A percentile compares a stretch with the other conserved stretches of the same genome.
phyloP scores from a whole-genome alignment of 2,888 invertebrate species.

The Agapetus fuscipes region DNA sequence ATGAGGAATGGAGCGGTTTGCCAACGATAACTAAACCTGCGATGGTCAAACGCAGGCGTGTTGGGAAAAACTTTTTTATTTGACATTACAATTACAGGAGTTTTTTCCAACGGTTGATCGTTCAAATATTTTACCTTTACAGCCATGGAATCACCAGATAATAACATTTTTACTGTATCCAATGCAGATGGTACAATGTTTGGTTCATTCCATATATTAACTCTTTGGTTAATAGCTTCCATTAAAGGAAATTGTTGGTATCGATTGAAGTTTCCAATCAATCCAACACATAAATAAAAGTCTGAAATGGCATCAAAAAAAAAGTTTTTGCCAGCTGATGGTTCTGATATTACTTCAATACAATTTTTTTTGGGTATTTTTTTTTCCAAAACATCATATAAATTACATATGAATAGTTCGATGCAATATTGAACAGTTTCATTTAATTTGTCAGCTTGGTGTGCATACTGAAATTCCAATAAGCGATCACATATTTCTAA shows the following conservation, averaged over 20 bases:
- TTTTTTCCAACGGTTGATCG: background rate
- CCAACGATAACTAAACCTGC: background rate
- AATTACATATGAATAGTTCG: background rate
- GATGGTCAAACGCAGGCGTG: background rate
- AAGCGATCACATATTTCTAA: too few species aligned
- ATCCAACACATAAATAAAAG: slow-evolving; percentile 6
- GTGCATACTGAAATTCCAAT: background rate
- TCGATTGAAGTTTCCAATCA: slow-evolving; percentile 6
- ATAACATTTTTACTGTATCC: slow-evolving; percentile 11
- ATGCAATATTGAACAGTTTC: background rate
- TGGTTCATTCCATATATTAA: slow-evolving; percentile 11
- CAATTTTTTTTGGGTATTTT: background rate
- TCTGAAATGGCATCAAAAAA: slow-evolving; percentile 7
- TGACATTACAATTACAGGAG: background rate
- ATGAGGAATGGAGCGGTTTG: background rate
- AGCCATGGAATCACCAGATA: slow-evolving; percentile 6
- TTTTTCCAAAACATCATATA: slow-evolving; percentile 1
- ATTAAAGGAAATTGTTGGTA: slow-evolving; percentile 6
- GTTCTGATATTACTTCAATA: slow-evolving; percentile 1
- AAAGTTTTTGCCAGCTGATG: slow-evolving; percentile 10
- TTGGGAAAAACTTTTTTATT: background rate
- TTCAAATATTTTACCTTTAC: slow-evolving; percentile 7
- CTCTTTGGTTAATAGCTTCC: background rate
- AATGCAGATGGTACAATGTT: slow-evolving; percentile 4
- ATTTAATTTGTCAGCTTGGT: background rate